These are phyloP conservation scores for Arctopsyche grandis DNA, from an alignment of 1,140 invertebrate species.

Conservation along the genomic window DNA sequence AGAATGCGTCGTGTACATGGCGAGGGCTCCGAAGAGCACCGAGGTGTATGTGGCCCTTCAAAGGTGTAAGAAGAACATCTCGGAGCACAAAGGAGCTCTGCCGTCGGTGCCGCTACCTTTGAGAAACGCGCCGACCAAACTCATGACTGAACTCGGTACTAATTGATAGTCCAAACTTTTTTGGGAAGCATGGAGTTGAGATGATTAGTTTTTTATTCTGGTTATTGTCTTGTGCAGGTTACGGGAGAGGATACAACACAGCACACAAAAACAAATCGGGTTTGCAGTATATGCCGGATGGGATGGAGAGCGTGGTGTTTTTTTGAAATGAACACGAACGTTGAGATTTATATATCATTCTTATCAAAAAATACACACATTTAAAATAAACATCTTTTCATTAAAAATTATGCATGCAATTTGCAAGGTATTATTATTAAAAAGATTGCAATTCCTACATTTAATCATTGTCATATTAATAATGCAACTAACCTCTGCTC, in stretches of 20 bases:
- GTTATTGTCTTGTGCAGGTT: constrained; percentile 66
- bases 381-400: constrained; percentile 23
- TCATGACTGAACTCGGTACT: constrained; percentile 79
- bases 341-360: constrained; percentile 25
- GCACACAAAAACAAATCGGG: constrained; percentile 67
- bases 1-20: constrained; percentile 80
- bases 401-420: constrained; percentile 20
- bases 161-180: background rate
- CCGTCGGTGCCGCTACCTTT: constrained; percentile 80
- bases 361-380: constrained; percentile 32
- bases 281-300: constrained; percentile 75
- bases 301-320: constrained; percentile 72
- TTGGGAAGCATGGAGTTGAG: background rate
- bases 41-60: constrained; percentile 76
- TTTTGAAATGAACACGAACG: constrained; percentile 6
- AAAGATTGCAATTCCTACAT: constrained; percentile 14
- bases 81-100: constrained; percentile 74
- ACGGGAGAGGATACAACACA: constrained; percentile 73
- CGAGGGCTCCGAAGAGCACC: constrained; percentile 79
- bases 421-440: background rate
- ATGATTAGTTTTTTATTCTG: constrained; percentile 21
- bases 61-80: constrained; percentile 70
- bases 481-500: too few species aligned
- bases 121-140: constrained; percentile 81
- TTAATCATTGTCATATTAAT: background rate